Evolutionary conservation across 1,140 invertebrate genomes (phyloP).

Genomic region (Brachystomella parvula): DNA sequence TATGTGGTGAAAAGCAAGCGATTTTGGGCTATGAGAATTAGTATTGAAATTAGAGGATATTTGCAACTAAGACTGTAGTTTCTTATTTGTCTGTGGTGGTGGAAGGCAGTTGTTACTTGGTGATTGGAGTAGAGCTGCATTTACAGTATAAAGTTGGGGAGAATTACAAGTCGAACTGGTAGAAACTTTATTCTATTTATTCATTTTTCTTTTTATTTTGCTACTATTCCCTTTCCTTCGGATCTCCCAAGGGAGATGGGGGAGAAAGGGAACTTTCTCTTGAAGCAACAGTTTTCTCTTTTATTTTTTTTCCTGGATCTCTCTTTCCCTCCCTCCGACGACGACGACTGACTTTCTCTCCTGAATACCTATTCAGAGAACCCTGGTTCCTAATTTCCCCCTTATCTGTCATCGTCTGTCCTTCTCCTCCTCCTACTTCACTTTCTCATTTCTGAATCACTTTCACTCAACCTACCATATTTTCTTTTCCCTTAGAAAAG

Average conservation of each 20-base stretch:
- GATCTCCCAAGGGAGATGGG: background rate
- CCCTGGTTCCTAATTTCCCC: background rate
- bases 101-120: too few species aligned
- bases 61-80: too few species aligned
- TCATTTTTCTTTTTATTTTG: background rate
- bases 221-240: background rate
- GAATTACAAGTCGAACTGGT: too few species aligned
- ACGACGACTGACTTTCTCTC: background rate
- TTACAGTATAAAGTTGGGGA: too few species aligned
- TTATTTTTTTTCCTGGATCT: background rate
- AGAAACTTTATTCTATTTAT: slow-evolving; percentile 13
- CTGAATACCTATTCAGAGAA: background rate
- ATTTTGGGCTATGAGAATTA: too few species aligned
- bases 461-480: background rate
- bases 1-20: too few species aligned
- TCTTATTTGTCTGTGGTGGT: too few species aligned
- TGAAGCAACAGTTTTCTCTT: slow-evolving; percentile 10
- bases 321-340: background rate
- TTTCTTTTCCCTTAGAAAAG: background rate
- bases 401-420: slow-evolving; percentile 12
- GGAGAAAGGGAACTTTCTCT: background rate
- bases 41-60: too few species aligned
- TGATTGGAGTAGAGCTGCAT: too few species aligned
- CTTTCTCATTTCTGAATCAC: background rate
- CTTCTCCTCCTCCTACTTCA: background rate